Conservation (phyloP, 1,140 invertebrate genomes). For the Macrobrachium rosenbergii region DNA sequence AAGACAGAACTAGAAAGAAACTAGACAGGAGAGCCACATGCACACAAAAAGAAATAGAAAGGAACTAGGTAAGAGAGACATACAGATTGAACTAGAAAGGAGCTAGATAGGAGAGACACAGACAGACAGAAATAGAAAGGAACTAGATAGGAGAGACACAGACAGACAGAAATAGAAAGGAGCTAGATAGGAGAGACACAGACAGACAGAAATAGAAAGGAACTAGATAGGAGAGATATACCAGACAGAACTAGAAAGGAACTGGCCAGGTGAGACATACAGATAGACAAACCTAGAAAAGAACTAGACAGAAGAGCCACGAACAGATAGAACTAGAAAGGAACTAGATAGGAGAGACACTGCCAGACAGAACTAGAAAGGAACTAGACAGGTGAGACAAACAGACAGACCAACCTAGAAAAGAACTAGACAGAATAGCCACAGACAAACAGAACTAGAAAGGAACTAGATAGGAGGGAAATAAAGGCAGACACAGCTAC, state of each 20-base stretch:
- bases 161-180: neutral
- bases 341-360: too few relatives aligned
- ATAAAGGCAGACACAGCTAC: too few relatives aligned
- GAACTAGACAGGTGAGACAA: too few relatives aligned
- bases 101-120: neutral
- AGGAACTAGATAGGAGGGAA: too few relatives aligned
- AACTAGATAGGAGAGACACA: neutral
- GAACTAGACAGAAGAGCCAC: too few relatives aligned
- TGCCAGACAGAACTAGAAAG: too few relatives aligned
- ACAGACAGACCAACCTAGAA: too few relatives aligned
- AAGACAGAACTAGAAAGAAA: neutral
- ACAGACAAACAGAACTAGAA: too few relatives aligned
- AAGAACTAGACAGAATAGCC: too few relatives aligned
- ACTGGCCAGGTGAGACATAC: too few relatives aligned
- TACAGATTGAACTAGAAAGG: neutral
- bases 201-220: slow-evolving; percentile 17
- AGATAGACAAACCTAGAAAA: too few relatives aligned
- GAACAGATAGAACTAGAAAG: too few relatives aligned
- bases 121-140: neutral
- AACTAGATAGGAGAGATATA: neutral
- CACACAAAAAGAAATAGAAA: neutral
- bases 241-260: neutral
- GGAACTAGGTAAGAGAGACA: neutral
- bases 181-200: neutral
- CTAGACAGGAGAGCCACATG: neutral